These are phyloP conservation scores for Trypoxylon attenuatum DNA, from an alignment of 2,888 invertebrate genomes.

Conservation along the genomic window DNA sequence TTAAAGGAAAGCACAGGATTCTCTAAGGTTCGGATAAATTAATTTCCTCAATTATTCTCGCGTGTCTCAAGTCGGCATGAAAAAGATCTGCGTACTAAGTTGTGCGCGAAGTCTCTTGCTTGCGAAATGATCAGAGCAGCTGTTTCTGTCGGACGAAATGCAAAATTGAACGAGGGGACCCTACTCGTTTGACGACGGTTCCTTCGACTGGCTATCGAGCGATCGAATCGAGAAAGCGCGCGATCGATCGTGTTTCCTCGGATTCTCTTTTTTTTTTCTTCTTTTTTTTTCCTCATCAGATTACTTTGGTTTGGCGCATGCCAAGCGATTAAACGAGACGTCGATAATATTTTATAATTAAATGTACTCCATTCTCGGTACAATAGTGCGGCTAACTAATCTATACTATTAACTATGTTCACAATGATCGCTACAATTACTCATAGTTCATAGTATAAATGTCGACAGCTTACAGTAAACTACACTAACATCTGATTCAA, in stretches of 20 bases:
- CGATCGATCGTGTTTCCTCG: neutral
- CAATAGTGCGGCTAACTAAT: constrained; percentile 48
- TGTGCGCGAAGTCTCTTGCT: no score
- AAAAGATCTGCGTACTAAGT: no score
- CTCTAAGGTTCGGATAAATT: no score
- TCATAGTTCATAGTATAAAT: constrained; percentile 49
- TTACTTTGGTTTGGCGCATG: constrained; percentile 7
- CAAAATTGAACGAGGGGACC: no score
- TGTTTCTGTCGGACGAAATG: no score
- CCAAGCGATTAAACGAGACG: constrained; percentile 33
- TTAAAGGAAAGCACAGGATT: no score
- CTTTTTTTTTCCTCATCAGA: neutral
- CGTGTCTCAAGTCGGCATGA: no score
- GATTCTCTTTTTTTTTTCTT: neutral
- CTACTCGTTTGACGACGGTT: no score
- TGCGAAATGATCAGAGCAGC: no score
- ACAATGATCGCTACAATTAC: constrained; percentile 46
- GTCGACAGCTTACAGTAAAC: constrained; percentile 44
- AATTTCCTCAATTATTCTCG: no score
- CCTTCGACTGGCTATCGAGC: neutral
- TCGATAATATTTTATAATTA: constrained; percentile 46
- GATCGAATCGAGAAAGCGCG: neutral
- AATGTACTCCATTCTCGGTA: constrained; percentile 48
- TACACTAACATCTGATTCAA: constrained; percentile 45
- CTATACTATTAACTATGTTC: constrained; percentile 48